Evolutionary conservation across 2,113 vertebrate genomes (phyloP), one percentile per base, ranked within the genome.

Genomic region (Lamprotornis superbus): DNA sequence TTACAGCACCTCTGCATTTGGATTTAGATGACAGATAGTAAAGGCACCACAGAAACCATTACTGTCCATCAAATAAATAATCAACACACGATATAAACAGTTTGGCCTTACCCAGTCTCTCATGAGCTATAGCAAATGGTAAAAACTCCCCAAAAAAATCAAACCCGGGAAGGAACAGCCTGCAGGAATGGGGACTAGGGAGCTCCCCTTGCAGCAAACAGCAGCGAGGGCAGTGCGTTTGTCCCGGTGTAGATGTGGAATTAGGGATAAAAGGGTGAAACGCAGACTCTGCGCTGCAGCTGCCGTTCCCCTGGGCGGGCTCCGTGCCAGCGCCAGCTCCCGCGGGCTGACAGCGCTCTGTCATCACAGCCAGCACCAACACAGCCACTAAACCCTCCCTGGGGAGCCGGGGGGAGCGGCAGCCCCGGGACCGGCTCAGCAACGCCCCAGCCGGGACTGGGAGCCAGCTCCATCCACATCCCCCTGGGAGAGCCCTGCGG

Each of bases 11-110:
- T 77, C 93, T 55, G 82, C 37, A 0, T 44, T 63, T 80, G 87
- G 93, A 67, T 95, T 93, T 59, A 61, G 87, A 67, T 96, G 96
- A 93, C 75, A 74, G 37, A 82, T 1, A 59, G 91, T 40, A 89
- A 76, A 63, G 70, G 92, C 89, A 87, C 85, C 39, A 10, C 87
- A 74, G 92, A 83, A 95, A 33, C 71, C 92, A 90, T 94, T 88
- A 90, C 92, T 94, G 95, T 95, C 94, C 81, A 50, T 94, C 94
- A 86, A 28, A 82, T 74, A 90, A 95, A 95, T 68, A 94, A 92
- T 75, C 90, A 81, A 73, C 91, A 84, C 2, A 7, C 0, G 1
- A 27, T 67, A 80, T 69, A 61, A 93, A 95, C 53, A 50, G 30
- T 67, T 55, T 21, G 50, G 79, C 47, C 82, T 91, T 61, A 80